Evolutionary conservation across 1,140 invertebrate species (phyloP).

Genomic region (Aculops lycopersici): DNA sequence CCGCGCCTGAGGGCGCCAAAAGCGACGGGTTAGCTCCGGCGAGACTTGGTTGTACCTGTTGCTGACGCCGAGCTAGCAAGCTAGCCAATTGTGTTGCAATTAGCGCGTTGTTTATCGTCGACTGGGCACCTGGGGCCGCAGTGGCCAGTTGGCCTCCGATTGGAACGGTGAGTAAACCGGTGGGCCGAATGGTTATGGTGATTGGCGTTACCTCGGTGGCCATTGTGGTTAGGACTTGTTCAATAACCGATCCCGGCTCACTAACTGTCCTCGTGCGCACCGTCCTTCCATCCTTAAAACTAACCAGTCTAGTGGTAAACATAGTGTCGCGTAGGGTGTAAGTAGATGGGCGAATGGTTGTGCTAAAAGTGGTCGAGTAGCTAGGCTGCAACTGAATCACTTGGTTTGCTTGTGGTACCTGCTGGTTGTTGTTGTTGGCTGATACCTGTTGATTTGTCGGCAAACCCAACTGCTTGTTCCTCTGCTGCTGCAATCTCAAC

Average conservation of each 20-base stretch:
- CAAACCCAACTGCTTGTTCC: constrained; percentile 6
- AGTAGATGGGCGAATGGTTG: constrained; percentile 11
- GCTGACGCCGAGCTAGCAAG: neutral
- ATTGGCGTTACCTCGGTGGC: constrained; percentile 12
- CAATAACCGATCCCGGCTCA: constrained; percentile 11
- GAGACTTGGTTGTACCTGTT: neutral
- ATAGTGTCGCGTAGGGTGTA: constrained; percentile 13
- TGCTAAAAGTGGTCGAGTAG: constrained; percentile 8
- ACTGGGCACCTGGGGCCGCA: constrained; percentile 4
- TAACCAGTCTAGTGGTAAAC: constrained; percentile 13
- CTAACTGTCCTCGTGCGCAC: constrained; percentile 12
- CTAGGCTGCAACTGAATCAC: neutral
- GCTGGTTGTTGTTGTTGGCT: too few species aligned
- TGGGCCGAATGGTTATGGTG: constrained; percentile 9
- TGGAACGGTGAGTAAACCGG: constrained; percentile 8
- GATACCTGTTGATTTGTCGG: too few species aligned
- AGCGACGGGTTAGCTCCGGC: neutral
- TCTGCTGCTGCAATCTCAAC: constrained; percentile 11
- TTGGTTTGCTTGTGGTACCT: too few species aligned
- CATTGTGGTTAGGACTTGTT: constrained; percentile 11
- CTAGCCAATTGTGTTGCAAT: neutral
- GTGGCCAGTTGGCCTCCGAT: neutral
- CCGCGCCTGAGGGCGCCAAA: too few species aligned
- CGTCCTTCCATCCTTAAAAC: constrained; percentile 13
- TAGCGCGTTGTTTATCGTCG: neutral